phyloP scores from a whole-genome alignment of 2,797 vertebrate genomes.

The Argya squamiceps region DNA sequence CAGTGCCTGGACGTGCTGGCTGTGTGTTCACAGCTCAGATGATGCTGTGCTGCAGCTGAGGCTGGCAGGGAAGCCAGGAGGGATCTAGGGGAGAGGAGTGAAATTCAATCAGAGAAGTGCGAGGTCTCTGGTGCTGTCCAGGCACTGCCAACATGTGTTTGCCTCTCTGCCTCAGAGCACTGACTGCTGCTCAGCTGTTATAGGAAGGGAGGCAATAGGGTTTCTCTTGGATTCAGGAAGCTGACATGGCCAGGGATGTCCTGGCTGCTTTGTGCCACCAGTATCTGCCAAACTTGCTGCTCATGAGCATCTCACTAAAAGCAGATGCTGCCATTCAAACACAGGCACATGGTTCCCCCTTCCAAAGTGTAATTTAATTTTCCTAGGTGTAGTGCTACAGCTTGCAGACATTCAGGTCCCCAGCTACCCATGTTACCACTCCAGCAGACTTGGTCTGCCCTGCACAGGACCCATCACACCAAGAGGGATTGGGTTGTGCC shows the following conservation, averaged over 20 bases:
- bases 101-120: not conserved
- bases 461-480: accelerated
- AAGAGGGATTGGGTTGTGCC: accelerated
- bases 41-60: not conserved
- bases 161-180: accelerated
- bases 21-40: not conserved
- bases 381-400: not conserved
- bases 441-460: not conserved
- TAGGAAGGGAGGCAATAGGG: not conserved
- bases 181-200: accelerated
- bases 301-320: not conserved
- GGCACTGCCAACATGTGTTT: not conserved
- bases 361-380: not conserved
- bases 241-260: not conserved
- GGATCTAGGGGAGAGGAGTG: not conserved
- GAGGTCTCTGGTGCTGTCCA: not conserved
- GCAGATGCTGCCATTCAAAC: not conserved
- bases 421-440: accelerated
- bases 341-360: not conserved
- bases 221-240: not conserved
- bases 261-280: not conserved
- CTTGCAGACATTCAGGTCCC: not conserved
- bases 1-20: not conserved
- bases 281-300: not conserved
- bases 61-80: not conserved